Conservation (phyloP, 2,888 invertebrate genomes). For the Pomacea canaliculata region DNA sequence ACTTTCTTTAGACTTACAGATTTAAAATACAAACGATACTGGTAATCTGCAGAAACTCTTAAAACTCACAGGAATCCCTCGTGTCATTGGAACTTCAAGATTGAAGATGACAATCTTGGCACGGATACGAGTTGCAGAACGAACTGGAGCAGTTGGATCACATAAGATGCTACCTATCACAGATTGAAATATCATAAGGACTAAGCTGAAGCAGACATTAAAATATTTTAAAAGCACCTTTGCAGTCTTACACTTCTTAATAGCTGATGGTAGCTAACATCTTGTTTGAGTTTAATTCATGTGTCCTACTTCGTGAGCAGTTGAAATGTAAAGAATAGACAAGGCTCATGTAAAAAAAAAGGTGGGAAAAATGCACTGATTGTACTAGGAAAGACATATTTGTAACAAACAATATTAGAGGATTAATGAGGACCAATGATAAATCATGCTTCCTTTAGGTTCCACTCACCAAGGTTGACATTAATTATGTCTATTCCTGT, state of each 20-base stretch:
- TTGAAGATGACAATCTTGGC: conserved; percentile 92
- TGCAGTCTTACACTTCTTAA: not conserved
- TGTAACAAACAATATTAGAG: no score
- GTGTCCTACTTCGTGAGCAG: no score
- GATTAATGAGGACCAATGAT: no score
- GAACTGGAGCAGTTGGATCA: conserved; percentile 84
- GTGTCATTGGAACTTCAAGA: conserved; percentile 89
- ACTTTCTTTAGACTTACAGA: no score
- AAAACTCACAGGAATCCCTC: conserved; percentile 82
- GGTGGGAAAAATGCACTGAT: no score
- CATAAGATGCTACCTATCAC: conserved; percentile 85
- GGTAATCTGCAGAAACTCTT: not conserved
- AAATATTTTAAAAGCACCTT: not conserved
- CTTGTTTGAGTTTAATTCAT: no score
- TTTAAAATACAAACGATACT: no score
- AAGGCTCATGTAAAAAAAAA: no score
- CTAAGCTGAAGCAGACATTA: not conserved
- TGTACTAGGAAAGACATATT: no score
- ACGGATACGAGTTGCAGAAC: conserved; percentile 84
- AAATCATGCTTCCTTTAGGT: no score
- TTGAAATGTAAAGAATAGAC: no score
- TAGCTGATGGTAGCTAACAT: not conserved
- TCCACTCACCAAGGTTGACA: conserved; percentile 75
- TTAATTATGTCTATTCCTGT: conserved; percentile 81
- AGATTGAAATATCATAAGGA: not conserved